Evolutionary conservation across 2,888 invertebrate species (phyloP).

Genomic region (Scelioninae gen. 2): DNA sequence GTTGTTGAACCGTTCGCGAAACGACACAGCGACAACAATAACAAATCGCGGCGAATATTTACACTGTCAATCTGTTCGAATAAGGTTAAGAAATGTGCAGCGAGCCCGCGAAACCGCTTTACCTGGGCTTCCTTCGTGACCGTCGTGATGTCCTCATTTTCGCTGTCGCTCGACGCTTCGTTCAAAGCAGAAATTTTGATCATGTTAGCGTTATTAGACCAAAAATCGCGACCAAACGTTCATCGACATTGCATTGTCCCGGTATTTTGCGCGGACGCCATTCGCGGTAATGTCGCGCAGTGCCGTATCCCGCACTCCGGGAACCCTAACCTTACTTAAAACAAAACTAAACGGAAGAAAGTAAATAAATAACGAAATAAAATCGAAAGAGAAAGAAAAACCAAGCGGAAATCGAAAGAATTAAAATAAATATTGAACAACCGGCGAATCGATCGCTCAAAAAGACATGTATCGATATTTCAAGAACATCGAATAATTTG

Average conservation of each 20-base stretch:
- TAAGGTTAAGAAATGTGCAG: conserved; percentile 25
- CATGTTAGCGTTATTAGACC: conserved; percentile 73
- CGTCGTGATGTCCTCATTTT: conserved; percentile 77
- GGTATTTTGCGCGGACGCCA: conserved; percentile 56
- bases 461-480: no score
- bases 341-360: no score
- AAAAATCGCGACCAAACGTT: conserved; percentile 12
- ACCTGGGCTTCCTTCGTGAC: conserved; percentile 80
- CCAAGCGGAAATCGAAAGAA: no score
- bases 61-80: conserved; percentile 13
- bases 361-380: no score
- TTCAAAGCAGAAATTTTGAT: conserved; percentile 83
- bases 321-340: no score
- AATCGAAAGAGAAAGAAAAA: no score
- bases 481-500: no score
- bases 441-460: no score
- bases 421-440: no score
- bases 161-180: conserved; percentile 78
- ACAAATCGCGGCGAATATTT: conserved; percentile 5
- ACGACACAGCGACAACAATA: background rate
- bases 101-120: no score
- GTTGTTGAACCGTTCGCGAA: background rate
- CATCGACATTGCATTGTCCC: conserved; percentile 49
- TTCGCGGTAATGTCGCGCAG: conserved; percentile 40
- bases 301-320: background rate